Conservation (phyloP, 2,113 vertebrate species). For the Equus przewalskii region DNA sequence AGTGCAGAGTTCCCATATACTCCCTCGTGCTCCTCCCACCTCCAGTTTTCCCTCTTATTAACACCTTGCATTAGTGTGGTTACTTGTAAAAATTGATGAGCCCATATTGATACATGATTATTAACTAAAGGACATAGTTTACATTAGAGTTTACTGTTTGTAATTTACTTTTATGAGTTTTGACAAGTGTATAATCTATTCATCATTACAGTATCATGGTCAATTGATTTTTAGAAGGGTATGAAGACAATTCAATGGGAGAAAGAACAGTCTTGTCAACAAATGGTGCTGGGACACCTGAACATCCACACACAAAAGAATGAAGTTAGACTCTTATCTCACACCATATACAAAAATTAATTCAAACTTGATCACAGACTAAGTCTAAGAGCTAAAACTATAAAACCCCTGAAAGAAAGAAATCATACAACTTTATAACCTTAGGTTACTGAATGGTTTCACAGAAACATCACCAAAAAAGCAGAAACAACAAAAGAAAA, state of each 20-base stretch:
- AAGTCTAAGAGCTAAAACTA: not conserved
- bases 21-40: not conserved
- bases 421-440: not conserved
- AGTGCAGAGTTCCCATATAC: not conserved
- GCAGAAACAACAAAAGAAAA: not conserved
- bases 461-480: not conserved
- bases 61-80: not conserved
- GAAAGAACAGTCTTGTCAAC: not conserved
- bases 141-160: not conserved
- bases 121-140: not conserved
- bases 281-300: not conserved
- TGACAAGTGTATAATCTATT: not conserved
- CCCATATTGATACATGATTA: not conserved
- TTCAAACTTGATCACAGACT: not conserved
- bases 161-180: not conserved
- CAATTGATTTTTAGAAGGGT: not conserved
- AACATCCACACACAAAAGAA: not conserved
- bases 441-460: not conserved
- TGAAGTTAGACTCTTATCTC: not conserved
- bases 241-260: not conserved
- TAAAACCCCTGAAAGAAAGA: not conserved
- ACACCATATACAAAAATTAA: conserved; percentile 20
- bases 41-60: not conserved
- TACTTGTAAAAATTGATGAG: not conserved
- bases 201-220: not conserved